Evolutionary conservation across 1,140 invertebrate genomes (phyloP).

Genomic region (Aphidius gifuensis): DNA sequence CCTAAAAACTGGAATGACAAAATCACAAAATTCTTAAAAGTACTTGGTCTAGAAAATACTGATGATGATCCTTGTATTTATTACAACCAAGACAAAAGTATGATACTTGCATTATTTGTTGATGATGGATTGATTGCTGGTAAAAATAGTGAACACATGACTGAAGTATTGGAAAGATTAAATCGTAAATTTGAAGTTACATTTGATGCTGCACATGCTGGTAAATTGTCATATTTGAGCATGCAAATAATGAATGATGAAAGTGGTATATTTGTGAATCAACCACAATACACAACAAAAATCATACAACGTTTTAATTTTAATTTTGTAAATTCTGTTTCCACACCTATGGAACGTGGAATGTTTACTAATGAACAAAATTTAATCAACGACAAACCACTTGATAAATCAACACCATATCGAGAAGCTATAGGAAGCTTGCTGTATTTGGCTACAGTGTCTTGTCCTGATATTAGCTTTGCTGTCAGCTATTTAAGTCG

Average conservation of each 20-base stretch:
- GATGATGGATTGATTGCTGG: constrained; percentile 21
- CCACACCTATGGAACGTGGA: constrained; percentile 27
- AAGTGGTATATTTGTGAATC: constrained; percentile 19
- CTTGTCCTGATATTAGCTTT: constrained; percentile 45
- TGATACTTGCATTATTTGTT: constrained; percentile 7
- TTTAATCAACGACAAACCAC: constrained; percentile 9
- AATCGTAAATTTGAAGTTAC: constrained; percentile 24
- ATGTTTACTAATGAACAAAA: constrained; percentile 23
- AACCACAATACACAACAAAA: constrained; percentile 20
- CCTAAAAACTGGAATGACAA: constrained; percentile 24
- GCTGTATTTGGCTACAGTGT: constrained; percentile 42
- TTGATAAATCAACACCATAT: constrained; percentile 25
- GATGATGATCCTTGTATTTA: constrained; percentile 29
- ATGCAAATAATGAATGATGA: constrained; percentile 10
- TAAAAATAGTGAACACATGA: constrained; percentile 3
- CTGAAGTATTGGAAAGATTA: constrained; percentile 14
- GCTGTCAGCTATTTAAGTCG: constrained; percentile 37
- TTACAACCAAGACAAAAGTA: constrained; percentile 20
- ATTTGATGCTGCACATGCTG: constrained; percentile 4
- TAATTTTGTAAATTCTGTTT: constrained; percentile 19
- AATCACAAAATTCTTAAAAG: constrained; percentile 20
- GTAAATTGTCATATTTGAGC: constrained; percentile 19
- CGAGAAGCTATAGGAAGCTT: constrained; percentile 42
- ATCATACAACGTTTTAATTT: constrained; percentile 30
- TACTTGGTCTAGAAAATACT: constrained; percentile 11